Base-by-base conservation (phyloP, 2,888 invertebrate genomes). In the Drosophila fungiperda region DNA sequence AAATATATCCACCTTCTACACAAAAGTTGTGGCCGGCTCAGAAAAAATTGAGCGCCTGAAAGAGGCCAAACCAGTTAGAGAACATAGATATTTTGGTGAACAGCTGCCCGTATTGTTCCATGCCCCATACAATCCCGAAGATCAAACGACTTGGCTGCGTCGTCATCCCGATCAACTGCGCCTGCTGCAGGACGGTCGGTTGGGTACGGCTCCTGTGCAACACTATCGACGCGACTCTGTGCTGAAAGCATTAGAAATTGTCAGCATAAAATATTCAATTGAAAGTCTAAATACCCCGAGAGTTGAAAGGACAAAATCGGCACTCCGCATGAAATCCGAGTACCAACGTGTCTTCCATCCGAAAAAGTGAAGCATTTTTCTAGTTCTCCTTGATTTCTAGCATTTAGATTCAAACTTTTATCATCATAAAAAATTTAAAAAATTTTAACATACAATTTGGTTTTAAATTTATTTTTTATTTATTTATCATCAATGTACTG, bases 91-190 rank as follows among this genome's bases (percentile, higher is more conserved):
- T 15, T 35, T 7, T 15, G 64, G 5, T 2, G 61, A 57, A 1
- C 32, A 49, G 0, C 0, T 66, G 12, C 64, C 65, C 1, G 55
- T 77, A 0, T 6, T 50, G 1, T 68, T 9, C 11, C 65, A 77
- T 17, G 62, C 52, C 1, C 76, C 76, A 0, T 76, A 55, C 20
- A 23, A 72, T 17, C 0, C 1, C 0, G 9, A 15, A 0, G 50
- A 55, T 15, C 15, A 8, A 1, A 23, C 48, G 8, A 78, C 73
- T 2, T 70, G 68, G 69, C 0, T 55, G 17, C 72, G 66, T 8
- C 74, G 69, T 9, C 36, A 68, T 63, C 64, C 78, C 1, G 8
- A 33, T 2, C 70, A 71, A 38, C 15, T 36, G 3, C 69, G 72
- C 0, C 0, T 69, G 3, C 33, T 40, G 8, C 33, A 52, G 1